Evolutionary conservation across 2,888 invertebrate species (phyloP).

Genomic region (Serripes groenlandicus): DNA sequence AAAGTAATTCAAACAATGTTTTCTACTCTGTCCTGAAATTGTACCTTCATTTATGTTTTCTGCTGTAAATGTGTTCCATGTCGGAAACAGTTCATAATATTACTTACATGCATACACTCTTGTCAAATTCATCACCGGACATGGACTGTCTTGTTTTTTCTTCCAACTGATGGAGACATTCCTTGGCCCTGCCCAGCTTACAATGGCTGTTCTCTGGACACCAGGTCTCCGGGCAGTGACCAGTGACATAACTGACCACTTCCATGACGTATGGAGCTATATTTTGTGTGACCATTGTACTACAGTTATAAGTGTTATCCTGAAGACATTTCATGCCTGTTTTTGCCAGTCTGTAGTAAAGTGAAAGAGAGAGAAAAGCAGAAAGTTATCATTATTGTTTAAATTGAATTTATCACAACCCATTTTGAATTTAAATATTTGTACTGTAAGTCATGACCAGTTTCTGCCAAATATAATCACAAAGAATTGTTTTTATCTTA

Average conservation of each 20-base stretch:
- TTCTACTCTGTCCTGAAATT: no score
- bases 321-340: slow-evolving; percentile 49
- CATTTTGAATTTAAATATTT: not conserved
- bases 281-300: not conserved
- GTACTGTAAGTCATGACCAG: not conserved
- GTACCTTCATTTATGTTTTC: no score
- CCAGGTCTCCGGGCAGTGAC: slow-evolving; percentile 52
- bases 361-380: not conserved
- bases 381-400: no score
- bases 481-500: no score
- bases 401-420: no score
- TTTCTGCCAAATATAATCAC: no score
- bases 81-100: no score
- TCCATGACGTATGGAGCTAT: slow-evolving; percentile 23
- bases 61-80: no score
- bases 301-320: slow-evolving; percentile 52
- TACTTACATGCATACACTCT: slow-evolving; percentile 42
- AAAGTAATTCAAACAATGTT: no score
- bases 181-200: slow-evolving; percentile 33
- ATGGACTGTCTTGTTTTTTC: not conserved
- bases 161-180: slow-evolving; percentile 37
- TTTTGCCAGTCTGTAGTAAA: slow-evolving; percentile 41
- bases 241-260: slow-evolving; percentile 30
- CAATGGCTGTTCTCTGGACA: slow-evolving; percentile 43
- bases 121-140: slow-evolving; percentile 18